Base-by-base conservation (phyloP, 2,113 vertebrate genomes). In the Corvus cornix region DNA sequence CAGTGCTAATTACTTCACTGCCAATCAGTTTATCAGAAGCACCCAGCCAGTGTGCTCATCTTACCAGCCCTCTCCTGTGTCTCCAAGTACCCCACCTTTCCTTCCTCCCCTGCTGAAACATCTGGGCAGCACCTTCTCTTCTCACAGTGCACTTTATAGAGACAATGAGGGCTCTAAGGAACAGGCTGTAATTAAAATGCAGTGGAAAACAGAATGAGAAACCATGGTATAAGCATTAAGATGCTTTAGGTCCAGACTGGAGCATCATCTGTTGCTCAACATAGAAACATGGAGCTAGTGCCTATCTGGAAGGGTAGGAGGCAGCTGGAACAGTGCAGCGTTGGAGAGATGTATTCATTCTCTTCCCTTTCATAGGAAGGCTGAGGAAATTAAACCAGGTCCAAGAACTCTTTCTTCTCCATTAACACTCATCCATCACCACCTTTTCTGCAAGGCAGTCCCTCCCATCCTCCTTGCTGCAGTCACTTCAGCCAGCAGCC, bases 341-440 rank as follows among this genome's bases (percentile, higher is more conserved):
- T 9, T 92, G 68, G 58, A 92, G 41, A 68, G 30, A 39, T 67
- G 39, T 21, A 43, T 55, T 79, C 51, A 12, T 80, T 68, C 92
- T 87, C 83, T 91, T 94, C 92, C 74, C 60, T 87, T 91, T 95
- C 92, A 67, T 53, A 69, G 46, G 79, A 96, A 96, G 33, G 48
- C 66, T 62, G 37, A 9, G 43, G 70, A 76, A 95, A 84, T 90
- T 37, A 69, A 84, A 91, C 30, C 22, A 72, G 60, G 46, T 93
- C 93, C 84, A 94, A 96, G 90, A 93, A 91, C 78, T 92, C 39
- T 12, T 76, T 87, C 74, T 56, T 81, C 64, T 82, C 41, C 6
- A 4, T 84, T 88, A 92, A 56, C 60, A 41, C 11, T 43, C 58
- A 70, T 96, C 66, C 85, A 44, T 55, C 78, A 84, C 26, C 81